A percentile compares a stretch with the other conserved stretches of the same genome.
These are phyloP conservation scores for Heteromyza rotundicornis DNA, from an alignment of 2,888 invertebrate genomes.

Conservation along the genomic window DNA sequence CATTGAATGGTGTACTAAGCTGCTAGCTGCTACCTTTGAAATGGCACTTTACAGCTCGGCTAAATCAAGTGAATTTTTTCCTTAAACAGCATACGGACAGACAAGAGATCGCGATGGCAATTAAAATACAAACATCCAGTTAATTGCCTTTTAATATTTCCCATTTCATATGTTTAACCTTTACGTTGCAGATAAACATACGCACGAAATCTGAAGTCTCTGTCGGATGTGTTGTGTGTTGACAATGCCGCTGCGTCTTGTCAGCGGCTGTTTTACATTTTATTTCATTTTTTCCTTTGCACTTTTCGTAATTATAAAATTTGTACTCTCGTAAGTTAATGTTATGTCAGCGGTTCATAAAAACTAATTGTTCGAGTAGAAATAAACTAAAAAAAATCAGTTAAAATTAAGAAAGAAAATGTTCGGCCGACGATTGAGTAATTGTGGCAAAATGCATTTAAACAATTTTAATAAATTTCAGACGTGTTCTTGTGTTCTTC, in stretches of 20 bases:
- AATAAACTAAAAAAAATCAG: no score
- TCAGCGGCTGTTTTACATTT: no score
- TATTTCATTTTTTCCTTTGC: no score
- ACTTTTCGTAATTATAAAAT: no score
- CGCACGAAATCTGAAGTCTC: no score
- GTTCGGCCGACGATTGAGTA: no score
- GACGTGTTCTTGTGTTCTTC: no score
- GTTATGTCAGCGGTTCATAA: slow-evolving; percentile 25
- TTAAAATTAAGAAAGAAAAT: no score
- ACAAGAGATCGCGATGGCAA: neutral
- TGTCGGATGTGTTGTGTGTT: neutral
- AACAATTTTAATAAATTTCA: no score
- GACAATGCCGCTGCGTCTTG: neutral
- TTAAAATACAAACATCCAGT: slow-evolving; percentile 7
- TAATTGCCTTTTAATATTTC: slow-evolving; percentile 15
- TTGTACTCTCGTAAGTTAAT: neutral
- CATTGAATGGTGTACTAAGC: neutral
- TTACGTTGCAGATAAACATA: neutral
- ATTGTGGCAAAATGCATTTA: no score
- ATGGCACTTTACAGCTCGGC: neutral
- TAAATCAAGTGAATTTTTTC: neutral
- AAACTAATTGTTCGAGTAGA: no score
- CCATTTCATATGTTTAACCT: slow-evolving; percentile 10
- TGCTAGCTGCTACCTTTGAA: neutral
- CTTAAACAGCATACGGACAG: neutral